phyloP scores from a whole-genome alignment of 1,140 invertebrate genomes.

The Sarcophaga peregrina region DNA sequence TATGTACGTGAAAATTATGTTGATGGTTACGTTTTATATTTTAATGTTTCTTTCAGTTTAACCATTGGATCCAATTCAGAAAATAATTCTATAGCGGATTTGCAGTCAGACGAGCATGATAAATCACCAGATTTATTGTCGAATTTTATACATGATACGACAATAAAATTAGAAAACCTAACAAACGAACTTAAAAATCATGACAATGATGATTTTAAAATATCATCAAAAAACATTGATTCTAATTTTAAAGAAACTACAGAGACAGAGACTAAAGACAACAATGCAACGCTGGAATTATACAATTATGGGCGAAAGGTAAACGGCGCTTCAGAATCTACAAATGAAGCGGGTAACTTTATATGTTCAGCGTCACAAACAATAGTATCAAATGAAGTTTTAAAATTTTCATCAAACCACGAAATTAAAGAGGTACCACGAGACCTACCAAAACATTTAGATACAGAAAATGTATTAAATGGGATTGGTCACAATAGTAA shows the following conservation, averaged over 20 bases:
- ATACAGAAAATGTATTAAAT: slow-evolving; percentile 4
- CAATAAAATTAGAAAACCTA: slow-evolving; percentile 45
- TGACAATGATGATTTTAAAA: slow-evolving; percentile 43
- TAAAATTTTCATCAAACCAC: neutral
- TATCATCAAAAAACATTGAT: slow-evolving; percentile 13
- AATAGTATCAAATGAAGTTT: neutral
- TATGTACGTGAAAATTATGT: too few species aligned
- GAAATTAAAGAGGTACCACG: neutral
- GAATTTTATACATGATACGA: slow-evolving; percentile 46
- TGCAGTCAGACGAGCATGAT: slow-evolving; percentile 45
- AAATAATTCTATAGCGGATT: slow-evolving; percentile 45
- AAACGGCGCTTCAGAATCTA: neutral
- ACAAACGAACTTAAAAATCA: slow-evolving; percentile 47
- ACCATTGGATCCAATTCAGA: slow-evolving; percentile 45
- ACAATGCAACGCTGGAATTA: neutral
- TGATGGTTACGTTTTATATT: neutral
- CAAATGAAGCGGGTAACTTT: slow-evolving; percentile 17
- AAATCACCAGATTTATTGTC: slow-evolving; percentile 46
- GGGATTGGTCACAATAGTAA: neutral
- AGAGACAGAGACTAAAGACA: neutral
- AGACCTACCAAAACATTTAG: neutral
- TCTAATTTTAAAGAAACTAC: neutral
- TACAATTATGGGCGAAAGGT: neutral
- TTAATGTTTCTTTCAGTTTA: slow-evolving; percentile 42
- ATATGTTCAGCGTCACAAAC: neutral